A percentile compares a stretch with the other conserved stretches of the same genome.
These are phyloP conservation scores for Tethea ocularis DNA, from an alignment of 2,888 invertebrate species.

Conservation along the genomic window DNA sequence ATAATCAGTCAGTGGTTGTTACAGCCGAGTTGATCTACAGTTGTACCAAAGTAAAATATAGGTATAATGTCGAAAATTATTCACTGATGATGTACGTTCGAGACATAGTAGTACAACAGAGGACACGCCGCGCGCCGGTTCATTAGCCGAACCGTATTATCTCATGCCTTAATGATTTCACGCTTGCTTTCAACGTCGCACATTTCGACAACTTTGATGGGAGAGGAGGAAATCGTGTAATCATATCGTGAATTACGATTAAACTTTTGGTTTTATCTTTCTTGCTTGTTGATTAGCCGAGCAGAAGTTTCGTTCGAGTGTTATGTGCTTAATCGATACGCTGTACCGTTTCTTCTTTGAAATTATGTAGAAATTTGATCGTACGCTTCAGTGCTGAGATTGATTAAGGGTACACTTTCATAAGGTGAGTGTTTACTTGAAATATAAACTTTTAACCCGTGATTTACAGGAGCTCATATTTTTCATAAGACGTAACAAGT, in stretches of 20 bases:
- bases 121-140: slow-evolving; percentile 52
- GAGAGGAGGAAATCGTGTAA: slow-evolving; percentile 49
- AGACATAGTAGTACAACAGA: slow-evolving; percentile 45
- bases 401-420: slow-evolving; percentile 2
- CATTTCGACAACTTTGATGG: slow-evolving; percentile 56
- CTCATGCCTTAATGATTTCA: slow-evolving; percentile 71
- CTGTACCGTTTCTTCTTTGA: slow-evolving; percentile 53
- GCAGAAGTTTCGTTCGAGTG: slow-evolving; percentile 54
- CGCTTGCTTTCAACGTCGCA: slow-evolving; percentile 54
- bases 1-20: no score
- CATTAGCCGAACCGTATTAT: slow-evolving; percentile 73
- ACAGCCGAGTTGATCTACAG: background rate
- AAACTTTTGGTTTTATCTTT: slow-evolving; percentile 70
- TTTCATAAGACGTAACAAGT: no score
- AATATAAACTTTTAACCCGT: background rate
- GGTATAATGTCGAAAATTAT: background rate
- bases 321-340: slow-evolving; percentile 64
- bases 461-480: background rate
- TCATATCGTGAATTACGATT: slow-evolving; percentile 68
- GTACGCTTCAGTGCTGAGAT: slow-evolving; percentile 30
- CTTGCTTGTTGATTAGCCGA: slow-evolving; percentile 60
- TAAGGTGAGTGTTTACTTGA: background rate
- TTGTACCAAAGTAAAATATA: background rate
- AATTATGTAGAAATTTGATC: slow-evolving; percentile 53
- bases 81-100: slow-evolving; percentile 18